Conservation (phyloP, 2,113 vertebrate genomes). For the Monopterus albus region DNA sequence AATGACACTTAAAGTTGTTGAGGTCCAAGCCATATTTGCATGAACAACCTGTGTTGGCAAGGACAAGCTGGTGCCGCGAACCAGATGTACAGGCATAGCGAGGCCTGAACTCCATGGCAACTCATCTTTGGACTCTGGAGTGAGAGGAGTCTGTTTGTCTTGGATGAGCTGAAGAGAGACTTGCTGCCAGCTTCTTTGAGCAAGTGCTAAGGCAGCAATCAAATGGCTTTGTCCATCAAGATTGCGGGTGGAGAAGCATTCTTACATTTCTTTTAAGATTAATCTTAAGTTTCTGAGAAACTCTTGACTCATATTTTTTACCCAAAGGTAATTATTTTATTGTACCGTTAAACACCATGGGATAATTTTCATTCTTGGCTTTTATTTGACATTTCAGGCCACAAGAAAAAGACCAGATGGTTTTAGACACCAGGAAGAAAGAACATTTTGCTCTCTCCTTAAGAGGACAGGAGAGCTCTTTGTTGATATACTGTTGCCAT, state of each 20-base stretch:
- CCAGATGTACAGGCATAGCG: constrained; percentile 63
- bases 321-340: constrained; percentile 61
- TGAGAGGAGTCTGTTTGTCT: constrained; percentile 75
- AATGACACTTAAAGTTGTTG: constrained; percentile 44
- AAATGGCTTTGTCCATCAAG: constrained; percentile 52
- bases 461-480: constrained; percentile 28
- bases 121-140: constrained; percentile 65
- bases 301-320: constrained; percentile 59
- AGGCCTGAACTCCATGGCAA: constrained; percentile 52
- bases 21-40: constrained; percentile 43
- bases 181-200: constrained; percentile 66
- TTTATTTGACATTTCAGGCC: constrained; percentile 37
- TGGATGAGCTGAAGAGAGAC: constrained; percentile 70
- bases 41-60: constrained; percentile 35
- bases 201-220: constrained; percentile 59
- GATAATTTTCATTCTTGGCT: constrained; percentile 49
- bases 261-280: constrained; percentile 66
- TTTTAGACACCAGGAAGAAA: constrained; percentile 19
- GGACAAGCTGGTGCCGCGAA: constrained; percentile 50
- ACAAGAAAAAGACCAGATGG: constrained; percentile 29
- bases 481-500: constrained; percentile 38
- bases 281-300: constrained; percentile 63
- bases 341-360: constrained; percentile 45
- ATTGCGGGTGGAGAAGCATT: constrained; percentile 52
- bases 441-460: constrained; percentile 7